Evolutionary conservation across 2,888 invertebrate genomes (phyloP), one percentile per base, ranked within the genome.

Genomic region (Uloborus plumipes): DNA sequence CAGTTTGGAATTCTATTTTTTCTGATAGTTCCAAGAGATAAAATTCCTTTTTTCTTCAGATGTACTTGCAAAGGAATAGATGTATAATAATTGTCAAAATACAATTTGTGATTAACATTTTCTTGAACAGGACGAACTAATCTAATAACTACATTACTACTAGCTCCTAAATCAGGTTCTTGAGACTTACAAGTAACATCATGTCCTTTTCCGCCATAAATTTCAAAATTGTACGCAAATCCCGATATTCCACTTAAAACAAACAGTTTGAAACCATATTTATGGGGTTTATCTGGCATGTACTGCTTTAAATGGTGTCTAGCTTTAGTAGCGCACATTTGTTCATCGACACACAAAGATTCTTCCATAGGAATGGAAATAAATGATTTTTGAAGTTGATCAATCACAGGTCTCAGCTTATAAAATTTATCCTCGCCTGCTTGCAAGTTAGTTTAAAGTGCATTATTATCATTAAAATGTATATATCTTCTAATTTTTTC

Each of bases 251-350:
- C 13, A 13, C 59, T 51, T 47, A 71, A 61, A 59, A 61, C 39
- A 58, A 71, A 71, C 1, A 71, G 39, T 18, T 71, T 59, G n/a
- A 47, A 69, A 15, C 53, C 69, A 69, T 55, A 69, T 53, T 69
- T 69, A 39, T 71, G 71, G 9, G 31, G 71, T 61, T 71, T 61
- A 18, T 39, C 16, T 16, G 20, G 58, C 71, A 71, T 71, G 47
- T 71, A 71, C 20, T 58, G 59, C 39, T 59, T 47, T 49, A 71
- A 47, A 26, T 71, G 59, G 26, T 71, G 71, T 20, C 58, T 14
- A 16, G 49, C 47, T 26, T 71, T 58, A 39, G 71, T 61, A 16
- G 71, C 71, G 59, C 61, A 26, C 20, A 61, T 61, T 61, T 61
- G 61, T 18, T 69, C 51, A 26, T 69, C 22, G 22, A 69, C 22